Conservation (phyloP, 2,888 invertebrate genomes). For the Macroteleia sp. region DNA sequence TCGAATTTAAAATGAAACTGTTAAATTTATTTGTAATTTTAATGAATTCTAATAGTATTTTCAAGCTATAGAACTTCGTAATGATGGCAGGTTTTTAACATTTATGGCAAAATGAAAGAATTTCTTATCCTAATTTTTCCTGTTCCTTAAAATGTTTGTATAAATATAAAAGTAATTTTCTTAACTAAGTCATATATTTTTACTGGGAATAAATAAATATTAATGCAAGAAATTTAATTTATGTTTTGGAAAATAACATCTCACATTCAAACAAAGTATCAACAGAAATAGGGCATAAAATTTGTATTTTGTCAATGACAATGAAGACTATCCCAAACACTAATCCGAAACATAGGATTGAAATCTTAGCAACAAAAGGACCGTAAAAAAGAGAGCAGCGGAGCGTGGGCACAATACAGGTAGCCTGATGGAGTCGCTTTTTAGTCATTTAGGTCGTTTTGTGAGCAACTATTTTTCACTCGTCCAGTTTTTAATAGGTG, state of each 20-base stretch:
- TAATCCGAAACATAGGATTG: slow-evolving; percentile 37
- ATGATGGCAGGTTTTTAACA: no score
- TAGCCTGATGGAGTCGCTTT: slow-evolving; percentile 70
- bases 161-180: no score
- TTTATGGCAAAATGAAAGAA: no score
- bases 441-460: slow-evolving; percentile 70
- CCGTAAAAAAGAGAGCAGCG: slow-evolving; percentile 43
- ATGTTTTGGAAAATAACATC: not conserved
- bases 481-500: slow-evolving; percentile 82
- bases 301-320: slow-evolving; percentile 9
- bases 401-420: slow-evolving; percentile 75
- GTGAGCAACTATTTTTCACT: slow-evolving; percentile 81
- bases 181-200: no score
- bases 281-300: not conserved
- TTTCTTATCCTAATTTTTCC: no score
- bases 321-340: not conserved
- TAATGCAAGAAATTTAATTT: no score
- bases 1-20: no score
- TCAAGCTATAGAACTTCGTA: no score
- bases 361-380: slow-evolving; percentile 31
- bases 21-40: no score
- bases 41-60: no score
- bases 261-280: not conserved
- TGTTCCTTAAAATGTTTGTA: no score
- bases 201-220: no score